These are phyloP conservation scores for Magallana ariakensis DNA, from an alignment of 1,140 invertebrate genomes.

Conservation along the genomic window DNA sequence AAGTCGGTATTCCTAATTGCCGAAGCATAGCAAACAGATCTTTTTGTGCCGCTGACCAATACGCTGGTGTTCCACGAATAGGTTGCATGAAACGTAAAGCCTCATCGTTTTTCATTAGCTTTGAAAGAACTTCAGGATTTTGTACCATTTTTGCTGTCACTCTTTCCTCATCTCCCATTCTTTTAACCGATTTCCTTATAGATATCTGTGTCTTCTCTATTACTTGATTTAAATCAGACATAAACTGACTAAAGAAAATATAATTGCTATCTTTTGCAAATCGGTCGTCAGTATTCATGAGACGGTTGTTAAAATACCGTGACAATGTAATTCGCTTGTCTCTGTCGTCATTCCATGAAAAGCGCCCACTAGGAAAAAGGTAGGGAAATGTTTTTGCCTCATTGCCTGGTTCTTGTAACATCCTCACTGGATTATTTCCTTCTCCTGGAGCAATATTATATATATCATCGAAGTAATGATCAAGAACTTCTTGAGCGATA, in stretches of 20 bases:
- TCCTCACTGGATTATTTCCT: conserved; percentile 41
- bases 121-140: background rate
- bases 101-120: too few relatives aligned
- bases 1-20: too few relatives aligned
- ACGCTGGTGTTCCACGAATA: too few relatives aligned
- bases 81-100: too few relatives aligned
- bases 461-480: conserved; percentile 46
- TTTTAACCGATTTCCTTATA: conserved; percentile 27
- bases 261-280: too few relatives aligned
- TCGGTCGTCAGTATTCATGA: too few relatives aligned
- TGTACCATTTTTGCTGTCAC: background rate
- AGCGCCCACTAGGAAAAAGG: conserved; percentile 35
- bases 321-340: conserved; percentile 11
- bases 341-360: conserved; percentile 41
- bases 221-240: too few relatives aligned
- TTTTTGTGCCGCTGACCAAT: too few relatives aligned
- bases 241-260: too few relatives aligned
- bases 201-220: conserved; percentile 6
- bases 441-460: conserved; percentile 51
- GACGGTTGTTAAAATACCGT: conserved; percentile 37
- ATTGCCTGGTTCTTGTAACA: conserved; percentile 42
- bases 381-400: conserved; percentile 46
- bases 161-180: background rate
- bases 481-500: conserved; percentile 58
- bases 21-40: too few relatives aligned